Base-by-base conservation (phyloP, 2,888 invertebrate species). In the Cheilosia impressa region DNA sequence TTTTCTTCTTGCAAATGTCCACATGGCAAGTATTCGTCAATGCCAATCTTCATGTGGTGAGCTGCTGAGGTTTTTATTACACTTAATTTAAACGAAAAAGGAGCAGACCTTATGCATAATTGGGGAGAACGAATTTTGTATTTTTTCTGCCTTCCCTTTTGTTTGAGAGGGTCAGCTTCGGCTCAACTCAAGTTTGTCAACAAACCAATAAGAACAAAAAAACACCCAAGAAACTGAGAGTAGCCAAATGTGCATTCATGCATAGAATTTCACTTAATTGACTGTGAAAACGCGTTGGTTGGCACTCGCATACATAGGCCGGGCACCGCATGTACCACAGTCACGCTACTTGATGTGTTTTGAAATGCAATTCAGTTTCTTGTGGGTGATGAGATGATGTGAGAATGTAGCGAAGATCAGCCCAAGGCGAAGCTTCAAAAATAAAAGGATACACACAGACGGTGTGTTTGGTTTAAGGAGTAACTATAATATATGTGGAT, bases 181-280 rank as follows among this genome's bases (percentile, higher is more conserved):
- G 22, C 27, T 53, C 4, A 41, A 53, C 27, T 53, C 4, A 43
- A 53, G 50, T 50, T 45, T 58, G 41, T 75, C 47, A 50, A 57
- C 63, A 60, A 60, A 45, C 43, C 41, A 68, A 60, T 19, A 69
- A 53, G 53, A 60, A 24, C 6, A 6, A 45, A 45, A 45, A 45
- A n/a, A 13, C 13, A 24, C 34, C 31, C 17, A 34, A 38, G 52
- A 38, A 62, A 62, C 53, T 27, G 19, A 55, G 77, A 38, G 77
- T 55, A 60, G 19, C 75, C 34, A 53, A 71, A 71, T 77, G 77
- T 52, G 71, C 77, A 77, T 66, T 71, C 82, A 82, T 71, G 82
- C 82, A 72, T 66, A 66, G 43, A 65, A 73, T 66, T 80, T 66
- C n/a, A 77, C 60, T 82, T 65, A 82, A 82, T 82, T 82, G 71